phyloP scores from a whole-genome alignment of 2,797 vertebrate genomes.

The Hipposideros larvatus region DNA sequence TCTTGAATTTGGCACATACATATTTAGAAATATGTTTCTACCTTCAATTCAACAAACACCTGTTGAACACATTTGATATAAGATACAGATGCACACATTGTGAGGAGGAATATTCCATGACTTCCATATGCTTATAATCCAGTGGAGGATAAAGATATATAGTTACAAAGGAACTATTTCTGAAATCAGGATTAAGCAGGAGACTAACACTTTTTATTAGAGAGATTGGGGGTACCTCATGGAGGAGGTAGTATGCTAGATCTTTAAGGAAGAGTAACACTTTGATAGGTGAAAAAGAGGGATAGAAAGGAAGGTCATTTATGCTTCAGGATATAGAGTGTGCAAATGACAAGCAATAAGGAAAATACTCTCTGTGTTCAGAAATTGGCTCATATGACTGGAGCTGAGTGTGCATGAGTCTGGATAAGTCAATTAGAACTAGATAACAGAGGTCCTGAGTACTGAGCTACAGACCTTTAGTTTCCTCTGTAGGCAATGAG shows the following conservation, averaged over 20 bases:
- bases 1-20: not conserved
- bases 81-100: not conserved
- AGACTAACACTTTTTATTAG: not conserved
- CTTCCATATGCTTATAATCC: not conserved
- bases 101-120: not conserved
- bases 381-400: not conserved
- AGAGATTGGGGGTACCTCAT: not conserved
- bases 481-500: not conserved
- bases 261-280: not conserved
- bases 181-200: not conserved
- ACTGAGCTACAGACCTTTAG: not conserved
- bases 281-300: not conserved
- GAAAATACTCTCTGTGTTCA: not conserved
- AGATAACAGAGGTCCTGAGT: not conserved
- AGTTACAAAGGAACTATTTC: not conserved
- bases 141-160: not conserved
- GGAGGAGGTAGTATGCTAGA: not conserved
- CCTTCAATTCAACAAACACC: not conserved
- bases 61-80: not conserved
- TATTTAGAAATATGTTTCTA: conserved; percentile 10
- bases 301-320: not conserved
- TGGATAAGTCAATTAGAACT: not conserved
- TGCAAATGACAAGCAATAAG: not conserved
- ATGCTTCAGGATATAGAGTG: not conserved
- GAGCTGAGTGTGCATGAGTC: not conserved